Percentiles rank a stretch among this genome's conserved stretches.
These are phyloP conservation scores for Ochotona princeps DNA, from an alignment of 2,113 vertebrate genomes.

Conservation along the genomic window DNA sequence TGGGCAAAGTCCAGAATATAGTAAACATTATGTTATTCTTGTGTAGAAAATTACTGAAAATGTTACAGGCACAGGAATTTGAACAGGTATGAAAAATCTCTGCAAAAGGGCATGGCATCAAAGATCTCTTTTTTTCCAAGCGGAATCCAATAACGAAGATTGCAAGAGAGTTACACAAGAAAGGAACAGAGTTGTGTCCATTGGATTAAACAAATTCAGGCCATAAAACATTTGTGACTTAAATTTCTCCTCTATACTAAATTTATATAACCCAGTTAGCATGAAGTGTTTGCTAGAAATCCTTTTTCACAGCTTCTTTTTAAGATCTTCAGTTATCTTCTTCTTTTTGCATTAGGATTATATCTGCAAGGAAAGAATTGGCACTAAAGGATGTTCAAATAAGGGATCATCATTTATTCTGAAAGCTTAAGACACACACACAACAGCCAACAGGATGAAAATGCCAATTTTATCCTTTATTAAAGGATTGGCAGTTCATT, in stretches of 20 bases:
- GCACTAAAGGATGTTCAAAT: slow-evolving; percentile 34
- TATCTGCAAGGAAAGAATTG: slow-evolving; percentile 81
- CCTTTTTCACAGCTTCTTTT: no score
- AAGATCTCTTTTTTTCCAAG: not conserved
- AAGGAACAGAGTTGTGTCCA: slow-evolving; percentile 48
- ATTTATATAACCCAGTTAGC: no score
- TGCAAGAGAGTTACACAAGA: not conserved
- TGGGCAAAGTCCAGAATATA: not conserved
- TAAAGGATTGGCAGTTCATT: slow-evolving; percentile 12
- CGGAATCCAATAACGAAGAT: not conserved
- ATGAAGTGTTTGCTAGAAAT: no score
- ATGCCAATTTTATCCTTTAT: slow-evolving; percentile 23
- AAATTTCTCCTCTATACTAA: no score
- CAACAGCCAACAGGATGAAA: slow-evolving; percentile 15
- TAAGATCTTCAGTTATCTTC: slow-evolving; percentile 82
- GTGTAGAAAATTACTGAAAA: not conserved
- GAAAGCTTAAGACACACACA: slow-evolving; percentile 39
- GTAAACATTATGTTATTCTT: not conserved
- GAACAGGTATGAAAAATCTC: not conserved
- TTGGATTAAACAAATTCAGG: slow-evolving; percentile 81
- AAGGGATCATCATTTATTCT: not conserved
- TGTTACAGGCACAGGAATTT: not conserved
- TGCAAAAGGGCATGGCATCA: not conserved
- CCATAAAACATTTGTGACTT: no score
- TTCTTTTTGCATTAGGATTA: slow-evolving; percentile 84